Evolutionary conservation across 2,797 vertebrate genomes (phyloP).

Genomic region (Falco biarmicus): DNA sequence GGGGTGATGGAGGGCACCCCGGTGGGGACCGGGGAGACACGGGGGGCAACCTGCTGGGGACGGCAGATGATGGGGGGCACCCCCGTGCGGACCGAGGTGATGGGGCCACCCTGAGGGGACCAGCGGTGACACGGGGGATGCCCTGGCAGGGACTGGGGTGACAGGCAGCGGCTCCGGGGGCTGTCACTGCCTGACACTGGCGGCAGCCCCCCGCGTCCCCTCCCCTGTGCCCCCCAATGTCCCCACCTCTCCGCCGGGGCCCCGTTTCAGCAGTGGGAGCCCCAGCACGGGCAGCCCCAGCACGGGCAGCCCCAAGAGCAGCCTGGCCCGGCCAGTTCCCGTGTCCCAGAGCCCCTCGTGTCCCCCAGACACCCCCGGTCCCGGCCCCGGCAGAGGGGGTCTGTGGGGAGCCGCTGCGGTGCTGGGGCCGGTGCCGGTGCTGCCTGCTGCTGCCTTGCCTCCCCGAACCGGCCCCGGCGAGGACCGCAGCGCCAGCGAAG

Average conservation of each 20-base stretch:
- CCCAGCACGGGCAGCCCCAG: no score
- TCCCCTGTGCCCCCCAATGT: background rate
- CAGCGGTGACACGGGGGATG: background rate
- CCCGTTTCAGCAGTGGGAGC: background rate
- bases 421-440: background rate
- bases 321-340: no score
- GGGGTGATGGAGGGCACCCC: background rate
- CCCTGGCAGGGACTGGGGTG: background rate
- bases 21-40: background rate
- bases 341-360: background rate
- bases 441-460: background rate
- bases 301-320: background rate
- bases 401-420: accelerated
- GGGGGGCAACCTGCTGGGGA: background rate
- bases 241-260: background rate
- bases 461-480: background rate
- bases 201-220: background rate
- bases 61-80: background rate
- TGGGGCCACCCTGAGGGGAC: background rate
- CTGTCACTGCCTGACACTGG: background rate
- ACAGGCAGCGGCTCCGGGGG: background rate
- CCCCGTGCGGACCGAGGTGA: background rate
- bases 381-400: accelerated
- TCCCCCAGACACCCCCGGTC: background rate
- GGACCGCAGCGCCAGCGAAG: background rate